These are phyloP conservation scores for Melitaea athalia DNA, from an alignment of 2,888 invertebrate species.

Conservation along the genomic window DNA sequence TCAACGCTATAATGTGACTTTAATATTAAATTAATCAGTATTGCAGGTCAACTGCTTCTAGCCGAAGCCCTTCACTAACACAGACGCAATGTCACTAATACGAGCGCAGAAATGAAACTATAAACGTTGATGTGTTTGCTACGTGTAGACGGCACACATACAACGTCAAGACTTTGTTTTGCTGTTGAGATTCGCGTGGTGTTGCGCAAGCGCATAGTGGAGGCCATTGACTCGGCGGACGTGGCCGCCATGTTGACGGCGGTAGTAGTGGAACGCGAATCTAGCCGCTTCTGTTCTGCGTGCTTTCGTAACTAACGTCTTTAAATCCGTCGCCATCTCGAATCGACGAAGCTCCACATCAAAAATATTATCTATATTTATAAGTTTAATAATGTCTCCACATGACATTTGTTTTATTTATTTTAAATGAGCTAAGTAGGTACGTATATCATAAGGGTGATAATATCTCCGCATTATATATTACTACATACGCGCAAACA, in stretches of 20 bases:
- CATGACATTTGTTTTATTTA: not conserved
- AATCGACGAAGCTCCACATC: slow-evolving; percentile 27
- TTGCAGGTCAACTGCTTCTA: slow-evolving; percentile 63
- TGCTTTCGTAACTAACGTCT: slow-evolving; percentile 65
- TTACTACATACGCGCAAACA: too few relatives aligned
- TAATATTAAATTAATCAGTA: slow-evolving; percentile 73
- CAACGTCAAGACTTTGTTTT: slow-evolving; percentile 71
- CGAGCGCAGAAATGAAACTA: slow-evolving; percentile 56
- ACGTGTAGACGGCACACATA: slow-evolving; percentile 51
- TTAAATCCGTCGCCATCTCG: slow-evolving; percentile 39
- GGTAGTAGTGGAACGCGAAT: slow-evolving; percentile 74
- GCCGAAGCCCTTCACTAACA: slow-evolving; percentile 70
- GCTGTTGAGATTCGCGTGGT: slow-evolving; percentile 80
- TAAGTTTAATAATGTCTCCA: slow-evolving; percentile 2
- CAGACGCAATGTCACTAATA: slow-evolving; percentile 42
- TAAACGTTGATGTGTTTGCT: slow-evolving; percentile 38
- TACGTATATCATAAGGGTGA: too few relatives aligned
- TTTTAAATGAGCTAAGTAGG: too few relatives aligned
- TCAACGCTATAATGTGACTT: slow-evolving; percentile 60
- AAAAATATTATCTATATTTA: slow-evolving; percentile 38
- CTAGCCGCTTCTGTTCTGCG: slow-evolving; percentile 68
- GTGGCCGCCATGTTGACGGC: slow-evolving; percentile 65
- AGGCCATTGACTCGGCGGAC: slow-evolving; percentile 77
- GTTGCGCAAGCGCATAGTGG: slow-evolving; percentile 78
- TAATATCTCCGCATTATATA: too few relatives aligned